These are phyloP conservation scores for Butorides virescens DNA, from an alignment of 2,113 vertebrate species.

Conservation along the genomic window DNA sequence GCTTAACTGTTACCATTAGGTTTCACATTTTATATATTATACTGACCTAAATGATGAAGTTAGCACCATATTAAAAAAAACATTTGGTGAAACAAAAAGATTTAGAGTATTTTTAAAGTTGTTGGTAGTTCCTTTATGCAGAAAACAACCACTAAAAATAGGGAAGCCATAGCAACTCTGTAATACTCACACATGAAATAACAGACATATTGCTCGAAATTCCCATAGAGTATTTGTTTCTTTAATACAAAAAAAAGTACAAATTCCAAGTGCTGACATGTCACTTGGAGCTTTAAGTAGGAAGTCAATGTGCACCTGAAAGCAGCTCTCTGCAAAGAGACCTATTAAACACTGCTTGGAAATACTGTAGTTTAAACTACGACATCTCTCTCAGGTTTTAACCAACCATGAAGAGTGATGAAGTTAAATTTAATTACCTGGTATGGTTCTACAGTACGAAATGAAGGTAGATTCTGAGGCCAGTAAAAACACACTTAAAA, in stretches of 20 bases:
- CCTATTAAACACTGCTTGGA: constrained; percentile 71
- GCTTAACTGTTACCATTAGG: constrained; percentile 51
- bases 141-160: constrained; percentile 67
- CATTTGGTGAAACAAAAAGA: constrained; percentile 57
- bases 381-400: constrained; percentile 53
- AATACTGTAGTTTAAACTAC: constrained; percentile 66
- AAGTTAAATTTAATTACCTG: constrained; percentile 73
- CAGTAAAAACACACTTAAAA: constrained; percentile 77
- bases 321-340: constrained; percentile 70
- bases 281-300: constrained; percentile 75
- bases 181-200: constrained; percentile 72
- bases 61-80: constrained; percentile 76
- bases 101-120: constrained; percentile 59
- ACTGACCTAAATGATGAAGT: constrained; percentile 74
- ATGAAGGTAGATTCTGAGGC: constrained; percentile 81
- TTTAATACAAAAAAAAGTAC: constrained; percentile 76
- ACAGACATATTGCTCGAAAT: constrained; percentile 80
- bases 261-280: constrained; percentile 78
- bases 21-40: constrained; percentile 77
- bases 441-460: constrained; percentile 80
- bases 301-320: constrained; percentile 80
- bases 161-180: constrained; percentile 67
- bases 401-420: constrained; percentile 47
- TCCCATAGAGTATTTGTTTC: constrained; percentile 68
- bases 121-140: constrained; percentile 68